Evolutionary conservation across 2,797 vertebrate genomes (phyloP).

Genomic region (Mycteria americana): DNA sequence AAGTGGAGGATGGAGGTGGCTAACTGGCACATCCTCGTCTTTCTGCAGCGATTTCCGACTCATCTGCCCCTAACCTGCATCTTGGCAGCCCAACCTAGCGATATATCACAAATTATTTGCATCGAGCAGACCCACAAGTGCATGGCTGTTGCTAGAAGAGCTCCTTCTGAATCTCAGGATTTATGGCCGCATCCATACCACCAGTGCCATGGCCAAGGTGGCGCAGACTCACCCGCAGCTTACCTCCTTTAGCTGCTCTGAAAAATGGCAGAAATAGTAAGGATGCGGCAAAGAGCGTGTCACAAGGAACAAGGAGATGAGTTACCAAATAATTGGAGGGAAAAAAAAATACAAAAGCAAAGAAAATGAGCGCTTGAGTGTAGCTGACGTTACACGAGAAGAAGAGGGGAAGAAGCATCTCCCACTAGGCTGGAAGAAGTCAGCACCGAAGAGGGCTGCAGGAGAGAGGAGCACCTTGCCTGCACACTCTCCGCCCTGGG

Average conservation of each 20-base stretch:
- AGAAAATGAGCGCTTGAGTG: background rate
- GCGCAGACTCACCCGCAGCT: background rate
- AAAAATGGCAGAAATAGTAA: background rate
- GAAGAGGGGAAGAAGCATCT: background rate
- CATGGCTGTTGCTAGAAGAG: accelerated
- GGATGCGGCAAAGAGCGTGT: background rate
- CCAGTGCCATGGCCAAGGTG: background rate
- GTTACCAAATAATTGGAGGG: background rate
- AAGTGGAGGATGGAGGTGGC: background rate
- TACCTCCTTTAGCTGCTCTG: background rate
- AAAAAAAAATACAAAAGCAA: background rate
- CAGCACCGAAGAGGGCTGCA: background rate
- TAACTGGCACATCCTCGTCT: accelerated
- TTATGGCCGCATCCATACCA: background rate
- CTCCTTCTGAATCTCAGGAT: background rate
- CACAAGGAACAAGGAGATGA: background rate
- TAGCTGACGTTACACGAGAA: background rate
- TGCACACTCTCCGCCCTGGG: background rate
- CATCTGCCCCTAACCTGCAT: background rate
- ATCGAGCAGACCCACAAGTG: background rate
- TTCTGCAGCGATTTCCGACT: background rate
- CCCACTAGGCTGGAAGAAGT: background rate
- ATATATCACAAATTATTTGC: background rate
- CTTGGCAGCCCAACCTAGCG: background rate
- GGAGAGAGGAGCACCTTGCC: background rate